Percentiles rank a stretch among this genome's conserved stretches.
These are phyloP conservation scores for Melinaea marsaeus DNA, from an alignment of 2,888 invertebrate genomes.

Conservation along the genomic window DNA sequence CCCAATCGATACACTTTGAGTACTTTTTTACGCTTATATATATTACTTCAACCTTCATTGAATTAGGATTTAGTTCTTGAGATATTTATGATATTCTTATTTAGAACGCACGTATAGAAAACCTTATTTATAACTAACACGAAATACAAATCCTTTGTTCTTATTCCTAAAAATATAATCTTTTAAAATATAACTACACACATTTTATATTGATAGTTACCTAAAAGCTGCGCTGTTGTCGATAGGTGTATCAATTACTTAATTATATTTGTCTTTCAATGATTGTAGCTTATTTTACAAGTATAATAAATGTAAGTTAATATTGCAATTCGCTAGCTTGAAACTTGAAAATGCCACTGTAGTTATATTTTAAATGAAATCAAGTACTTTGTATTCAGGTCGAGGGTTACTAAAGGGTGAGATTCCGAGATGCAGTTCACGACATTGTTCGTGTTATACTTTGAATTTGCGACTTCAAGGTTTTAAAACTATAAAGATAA, in stretches of 20 bases:
- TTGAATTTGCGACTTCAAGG: constrained; percentile 4
- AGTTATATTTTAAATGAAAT: constrained; percentile 12
- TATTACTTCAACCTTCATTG: not conserved
- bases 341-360: constrained; percentile 6
- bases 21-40: not conserved
- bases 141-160: too few species aligned
- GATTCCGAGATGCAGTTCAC: constrained; percentile 14
- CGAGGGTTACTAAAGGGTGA: constrained; percentile 19
- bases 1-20: constrained; percentile 3
- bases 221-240: too few species aligned
- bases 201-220: too few species aligned
- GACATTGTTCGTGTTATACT: constrained; percentile 14
- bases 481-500: not conserved
- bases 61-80: too few species aligned
- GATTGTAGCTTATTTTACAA: not conserved
- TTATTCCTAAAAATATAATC: too few species aligned
- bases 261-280: not conserved
- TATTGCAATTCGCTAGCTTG: constrained; percentile 5
- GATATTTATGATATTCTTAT: too few species aligned
- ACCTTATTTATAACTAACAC: too few species aligned
- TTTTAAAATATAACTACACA: too few species aligned
- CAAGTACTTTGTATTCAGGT: constrained; percentile 19
- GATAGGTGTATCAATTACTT: not conserved
- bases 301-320: constrained; percentile 3
- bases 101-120: too few species aligned